A percentile compares a stretch with the other conserved stretches of the same genome.
phyloP scores from a whole-genome alignment of 2,113 vertebrate genomes.

The Glaucidium brasilianum region DNA sequence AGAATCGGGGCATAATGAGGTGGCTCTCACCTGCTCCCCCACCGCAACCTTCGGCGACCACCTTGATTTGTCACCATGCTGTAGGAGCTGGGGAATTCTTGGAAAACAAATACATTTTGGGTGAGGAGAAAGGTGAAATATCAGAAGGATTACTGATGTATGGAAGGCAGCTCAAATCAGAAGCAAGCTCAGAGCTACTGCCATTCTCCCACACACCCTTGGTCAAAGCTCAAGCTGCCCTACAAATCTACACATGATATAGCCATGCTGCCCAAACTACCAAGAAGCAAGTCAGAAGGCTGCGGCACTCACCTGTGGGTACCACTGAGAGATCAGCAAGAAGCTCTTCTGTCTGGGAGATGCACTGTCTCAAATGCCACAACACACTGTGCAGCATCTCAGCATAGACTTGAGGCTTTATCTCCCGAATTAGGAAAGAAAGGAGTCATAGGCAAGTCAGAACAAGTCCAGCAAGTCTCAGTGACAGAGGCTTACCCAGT shows the following conservation, averaged over 20 bases:
- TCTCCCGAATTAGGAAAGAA: conserved; percentile 61
- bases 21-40: neutral
- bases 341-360: neutral
- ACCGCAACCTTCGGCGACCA: neutral
- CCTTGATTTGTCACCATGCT: neutral
- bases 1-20: neutral
- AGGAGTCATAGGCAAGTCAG: conserved; percentile 64
- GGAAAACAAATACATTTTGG: neutral
- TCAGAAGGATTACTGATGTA: neutral
- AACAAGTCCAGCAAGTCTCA: conserved; percentile 67
- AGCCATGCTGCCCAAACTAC: neutral
- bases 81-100: neutral
- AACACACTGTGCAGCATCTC: conserved; percentile 29
- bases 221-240: neutral
- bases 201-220: neutral
- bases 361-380: neutral
- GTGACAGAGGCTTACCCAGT: conserved; percentile 65
- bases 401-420: conserved; percentile 61
- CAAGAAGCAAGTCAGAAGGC: neutral
- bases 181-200: neutral
- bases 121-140: neutral
- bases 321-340: neutral
- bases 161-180: neutral
- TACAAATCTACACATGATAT: fast-evolving
- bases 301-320: conserved; percentile 22